Evolutionary conservation across 2,888 invertebrate species (phyloP), one percentile per base, ranked within the genome.

Genomic region (Drosophila neonasuta): DNA sequence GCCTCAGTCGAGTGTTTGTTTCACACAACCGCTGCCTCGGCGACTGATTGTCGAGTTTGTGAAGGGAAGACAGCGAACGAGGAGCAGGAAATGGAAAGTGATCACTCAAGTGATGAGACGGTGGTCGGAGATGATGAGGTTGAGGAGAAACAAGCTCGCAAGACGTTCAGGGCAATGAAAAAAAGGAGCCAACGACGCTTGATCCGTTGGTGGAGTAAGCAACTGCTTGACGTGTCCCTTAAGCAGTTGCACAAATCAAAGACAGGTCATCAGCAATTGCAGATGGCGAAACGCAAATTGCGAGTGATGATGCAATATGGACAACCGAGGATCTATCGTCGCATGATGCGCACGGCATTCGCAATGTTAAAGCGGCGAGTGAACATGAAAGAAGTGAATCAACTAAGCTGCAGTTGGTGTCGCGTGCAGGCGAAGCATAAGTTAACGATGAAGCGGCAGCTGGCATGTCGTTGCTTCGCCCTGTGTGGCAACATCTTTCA

Each of bases 401-500:
- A 8, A 8, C 8, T 32, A 10, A 10, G 10, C 10, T 39, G 36
- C 36, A 39, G 36, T 13, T 41, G 15, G 39, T 15, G 39, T 15
- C 15, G 15, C 4, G 8, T 41, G 15, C 39, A 15, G 15, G 11
- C 39, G 8, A 2, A 41, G 39, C 39, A 41, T 7, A 41, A 15
- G 8, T 1, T 15, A 11, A 41, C 8, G 8, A 41, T 41, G 3
- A 41, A 15, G 8, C 13, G 39, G 8, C 39, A 41, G 39, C 39
- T 41, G 7, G 13, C 39, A 3, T 41, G 39, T 8, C 17, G 45
- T 9, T 54, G 44, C 11, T 60, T 60, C 13, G 4, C 30, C 2
- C 7, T 54, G 30, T 20, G 54, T 8, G 36, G 54, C 3, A 30
- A n/a, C 4, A 39, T 60, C 17, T 54, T 54, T 9, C 29, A 32